A percentile compares a stretch with the other conserved stretches of the same genome.
These are phyloP conservation scores for Rafetus swinhoei DNA, from an alignment of 2,113 vertebrate genomes.

Conservation along the genomic window DNA sequence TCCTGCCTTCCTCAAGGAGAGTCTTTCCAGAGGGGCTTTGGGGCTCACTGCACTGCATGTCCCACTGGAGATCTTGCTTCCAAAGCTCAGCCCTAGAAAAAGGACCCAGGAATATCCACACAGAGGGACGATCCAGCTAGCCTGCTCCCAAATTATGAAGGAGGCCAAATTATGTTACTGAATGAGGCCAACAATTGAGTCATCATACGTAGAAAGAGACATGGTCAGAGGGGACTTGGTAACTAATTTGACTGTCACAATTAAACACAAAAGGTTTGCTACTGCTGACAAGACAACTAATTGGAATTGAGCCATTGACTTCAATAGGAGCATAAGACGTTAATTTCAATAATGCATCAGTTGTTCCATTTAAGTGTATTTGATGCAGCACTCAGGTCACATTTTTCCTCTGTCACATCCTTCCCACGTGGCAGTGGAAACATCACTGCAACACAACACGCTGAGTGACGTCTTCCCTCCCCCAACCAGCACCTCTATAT, in stretches of 20 bases:
- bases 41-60: not conserved
- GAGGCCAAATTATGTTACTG: not conserved
- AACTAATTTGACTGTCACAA: not conserved
- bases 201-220: accelerated
- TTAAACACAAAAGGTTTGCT: not conserved
- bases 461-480: constrained; percentile 38
- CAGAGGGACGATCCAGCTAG: not conserved
- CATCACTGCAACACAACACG: constrained; percentile 31
- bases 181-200: not conserved
- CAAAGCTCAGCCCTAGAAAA: not conserved
- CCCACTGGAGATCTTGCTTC: accelerated
- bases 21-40: not conserved
- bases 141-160: not conserved
- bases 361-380: constrained; percentile 51
- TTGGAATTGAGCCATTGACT: not conserved
- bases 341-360: not conserved
- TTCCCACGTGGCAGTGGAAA: constrained; percentile 59
- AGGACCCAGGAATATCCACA: not conserved
- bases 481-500: constrained; percentile 25
- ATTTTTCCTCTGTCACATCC: constrained; percentile 53
- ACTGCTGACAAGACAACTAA: not conserved
- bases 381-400: constrained; percentile 55
- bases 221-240: not conserved
- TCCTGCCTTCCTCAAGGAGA: not conserved
- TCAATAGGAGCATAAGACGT: not conserved